Evolutionary conservation across 2,113 vertebrate genomes (phyloP).

Genomic region (Myrmophylax atrothorax): DNA sequence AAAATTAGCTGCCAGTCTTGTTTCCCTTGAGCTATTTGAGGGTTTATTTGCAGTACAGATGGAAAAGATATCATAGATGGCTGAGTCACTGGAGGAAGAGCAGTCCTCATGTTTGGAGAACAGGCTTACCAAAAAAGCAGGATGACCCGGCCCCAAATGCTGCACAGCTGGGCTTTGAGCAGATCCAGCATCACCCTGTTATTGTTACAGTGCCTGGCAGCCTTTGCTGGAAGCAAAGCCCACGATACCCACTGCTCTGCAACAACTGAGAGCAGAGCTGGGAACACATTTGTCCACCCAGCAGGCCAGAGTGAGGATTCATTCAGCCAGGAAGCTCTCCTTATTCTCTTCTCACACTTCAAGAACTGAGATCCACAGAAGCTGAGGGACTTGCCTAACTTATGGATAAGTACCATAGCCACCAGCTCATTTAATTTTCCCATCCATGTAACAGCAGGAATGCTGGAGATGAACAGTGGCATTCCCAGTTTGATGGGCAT

Average conservation of each 20-base stretch:
- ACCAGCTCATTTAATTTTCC: background rate
- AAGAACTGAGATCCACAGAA: background rate
- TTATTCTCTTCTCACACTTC: background rate
- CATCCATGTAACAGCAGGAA: too few species aligned
- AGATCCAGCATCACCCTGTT: background rate
- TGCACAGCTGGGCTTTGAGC: background rate
- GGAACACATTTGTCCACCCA: background rate
- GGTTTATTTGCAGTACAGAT: too few species aligned
- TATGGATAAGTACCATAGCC: background rate
- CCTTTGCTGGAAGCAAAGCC: background rate
- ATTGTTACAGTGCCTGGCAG: accelerated
- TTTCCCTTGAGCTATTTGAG: background rate
- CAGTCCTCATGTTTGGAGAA: background rate
- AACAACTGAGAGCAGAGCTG: background rate
- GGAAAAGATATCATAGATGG: accelerated
- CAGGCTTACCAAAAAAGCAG: background rate
- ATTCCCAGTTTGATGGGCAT: background rate
- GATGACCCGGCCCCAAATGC: background rate
- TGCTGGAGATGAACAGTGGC: accelerated
- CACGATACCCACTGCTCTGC: accelerated
- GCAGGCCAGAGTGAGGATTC: background rate
- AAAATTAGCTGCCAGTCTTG: background rate
- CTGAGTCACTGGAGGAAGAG: background rate
- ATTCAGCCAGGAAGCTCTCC: background rate
- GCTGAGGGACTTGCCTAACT: background rate